phyloP scores from a whole-genome alignment of 2,888 invertebrate genomes.

The Drosophila hamatofila region DNA sequence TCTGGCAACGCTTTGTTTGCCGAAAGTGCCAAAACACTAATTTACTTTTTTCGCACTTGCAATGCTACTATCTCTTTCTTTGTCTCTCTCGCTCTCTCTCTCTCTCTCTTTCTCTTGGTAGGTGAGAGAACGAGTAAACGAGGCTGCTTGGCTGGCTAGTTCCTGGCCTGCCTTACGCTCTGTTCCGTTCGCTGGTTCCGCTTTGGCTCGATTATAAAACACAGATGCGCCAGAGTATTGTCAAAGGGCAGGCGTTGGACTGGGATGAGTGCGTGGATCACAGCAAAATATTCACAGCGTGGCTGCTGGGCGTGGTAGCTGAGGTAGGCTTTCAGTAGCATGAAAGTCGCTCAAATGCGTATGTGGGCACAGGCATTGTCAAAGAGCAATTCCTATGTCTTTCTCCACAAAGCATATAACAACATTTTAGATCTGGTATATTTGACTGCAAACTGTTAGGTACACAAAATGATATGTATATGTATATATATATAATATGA shows the following conservation, averaged over 20 bases:
- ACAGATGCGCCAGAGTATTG: slow-evolving; percentile 65
- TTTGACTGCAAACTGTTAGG: neutral
- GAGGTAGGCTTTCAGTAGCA: slow-evolving; percentile 4
- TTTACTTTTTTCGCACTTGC: slow-evolving; percentile 71
- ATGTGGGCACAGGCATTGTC: slow-evolving; percentile 53
- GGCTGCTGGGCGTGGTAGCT: neutral
- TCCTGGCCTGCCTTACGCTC: slow-evolving; percentile 17
- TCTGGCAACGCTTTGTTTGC: slow-evolving; percentile 67
- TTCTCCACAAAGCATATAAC: neutral
- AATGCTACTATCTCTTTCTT: neutral
- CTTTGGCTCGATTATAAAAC: slow-evolving; percentile 70
- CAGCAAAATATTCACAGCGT: slow-evolving; percentile 22
- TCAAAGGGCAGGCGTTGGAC: slow-evolving; percentile 8
- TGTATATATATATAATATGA: too few relatives aligned
- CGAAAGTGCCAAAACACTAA: slow-evolving; percentile 82
- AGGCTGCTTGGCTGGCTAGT: slow-evolving; percentile 33
- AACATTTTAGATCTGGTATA: slow-evolving; percentile 8
- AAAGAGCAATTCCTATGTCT: slow-evolving; percentile 52
- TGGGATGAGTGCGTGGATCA: neutral
- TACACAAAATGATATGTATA: neutral
- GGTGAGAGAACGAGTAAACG: neutral
- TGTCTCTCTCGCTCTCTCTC: neutral
- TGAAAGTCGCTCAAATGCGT: slow-evolving; percentile 28
- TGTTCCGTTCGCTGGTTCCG: slow-evolving; percentile 36
- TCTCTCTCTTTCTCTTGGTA: neutral